Percentiles rank a stretch among this genome's conserved stretches.
Conservation (phyloP, 2,113 vertebrate genomes). For the Laterallus jamaicensis region DNA sequence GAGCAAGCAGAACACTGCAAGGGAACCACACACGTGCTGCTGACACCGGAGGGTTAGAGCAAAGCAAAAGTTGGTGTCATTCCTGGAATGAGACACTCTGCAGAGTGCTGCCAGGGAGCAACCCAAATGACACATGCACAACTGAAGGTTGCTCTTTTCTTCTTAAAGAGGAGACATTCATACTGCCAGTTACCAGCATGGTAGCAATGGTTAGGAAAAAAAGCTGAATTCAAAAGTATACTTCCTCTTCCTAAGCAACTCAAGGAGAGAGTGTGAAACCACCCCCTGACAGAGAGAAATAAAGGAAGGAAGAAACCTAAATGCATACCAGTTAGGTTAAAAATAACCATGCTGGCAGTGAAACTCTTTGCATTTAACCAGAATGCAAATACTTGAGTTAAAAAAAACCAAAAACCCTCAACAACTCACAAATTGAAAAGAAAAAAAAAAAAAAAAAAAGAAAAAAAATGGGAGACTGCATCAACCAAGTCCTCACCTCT, state of each 20-base stretch:
- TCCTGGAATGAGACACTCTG: not conserved
- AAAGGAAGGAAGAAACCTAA: not conserved
- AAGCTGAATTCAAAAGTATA: not conserved
- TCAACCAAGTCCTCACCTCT: constrained; percentile 76
- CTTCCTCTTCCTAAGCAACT: not conserved
- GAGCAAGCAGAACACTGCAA: not conserved
- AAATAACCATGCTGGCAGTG: not conserved
- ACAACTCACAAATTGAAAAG: too few species aligned
- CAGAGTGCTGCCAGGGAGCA: not conserved
- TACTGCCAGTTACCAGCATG: not conserved
- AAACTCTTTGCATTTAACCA: not conserved
- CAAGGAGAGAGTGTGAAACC: not conserved
- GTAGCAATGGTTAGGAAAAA: not conserved
- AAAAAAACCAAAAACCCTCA: not conserved
- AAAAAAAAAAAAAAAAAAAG: not conserved
- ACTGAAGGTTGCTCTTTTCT: not conserved
- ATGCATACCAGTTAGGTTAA: not conserved
- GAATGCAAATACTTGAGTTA: not conserved
- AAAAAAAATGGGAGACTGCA: not conserved
- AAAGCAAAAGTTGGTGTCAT: not conserved
- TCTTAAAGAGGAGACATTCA: not conserved
- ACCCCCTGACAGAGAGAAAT: not conserved
- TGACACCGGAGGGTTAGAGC: not conserved
- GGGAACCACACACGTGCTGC: not conserved
- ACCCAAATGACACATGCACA: not conserved